Evolutionary conservation across 2,888 invertebrate species (phyloP), one percentile per base, ranked within the genome.

Genomic region (Macrophya annulata): DNA sequence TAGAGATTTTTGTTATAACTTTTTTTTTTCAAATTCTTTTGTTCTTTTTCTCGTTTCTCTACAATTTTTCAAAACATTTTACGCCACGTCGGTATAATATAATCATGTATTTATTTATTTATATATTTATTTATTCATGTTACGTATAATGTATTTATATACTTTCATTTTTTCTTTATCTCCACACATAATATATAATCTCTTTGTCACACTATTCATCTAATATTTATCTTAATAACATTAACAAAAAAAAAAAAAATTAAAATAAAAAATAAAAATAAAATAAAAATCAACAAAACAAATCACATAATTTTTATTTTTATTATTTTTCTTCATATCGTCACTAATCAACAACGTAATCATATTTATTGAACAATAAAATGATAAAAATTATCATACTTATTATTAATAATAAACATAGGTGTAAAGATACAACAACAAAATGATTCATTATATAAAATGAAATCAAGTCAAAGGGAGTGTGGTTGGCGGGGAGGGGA

Each of bases 391-490:
- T 85, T 3, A 91, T 88, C 87, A 88, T 87, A 91, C 88, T 90
- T 89, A 89, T 91, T 87, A 91, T 90, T 90, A 91, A 62, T 68
- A 21, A 43, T 74, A 74, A 31, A 68, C 68, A 37, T 68, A 68
- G 37, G 31, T 68, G 21, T 43, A 40, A 51, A 81, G 43, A 62
- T 62, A 81, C 62, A 81, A 81, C 59, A 81, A 81, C 81, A 62
- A 31, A 62, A 92, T 91, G 92, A 92, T 92, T 88, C 91, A 91
- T 91, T 90, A 45, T 59, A 62, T 72, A 45, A 59, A 91, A 92
- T 92, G 92, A 91, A 92, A 93, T 93, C 92, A 92, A 92, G 91
- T 92, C 91, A 92, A 90, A 87, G 87, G 85, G 9, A 48, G 48
- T 31, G 31, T n/a, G n/a, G n/a, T n/a, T n/a, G n/a, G n/a, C n/a